Conservation (phyloP, 2,888 invertebrate species). For the Epirrhoe tristata region DNA sequence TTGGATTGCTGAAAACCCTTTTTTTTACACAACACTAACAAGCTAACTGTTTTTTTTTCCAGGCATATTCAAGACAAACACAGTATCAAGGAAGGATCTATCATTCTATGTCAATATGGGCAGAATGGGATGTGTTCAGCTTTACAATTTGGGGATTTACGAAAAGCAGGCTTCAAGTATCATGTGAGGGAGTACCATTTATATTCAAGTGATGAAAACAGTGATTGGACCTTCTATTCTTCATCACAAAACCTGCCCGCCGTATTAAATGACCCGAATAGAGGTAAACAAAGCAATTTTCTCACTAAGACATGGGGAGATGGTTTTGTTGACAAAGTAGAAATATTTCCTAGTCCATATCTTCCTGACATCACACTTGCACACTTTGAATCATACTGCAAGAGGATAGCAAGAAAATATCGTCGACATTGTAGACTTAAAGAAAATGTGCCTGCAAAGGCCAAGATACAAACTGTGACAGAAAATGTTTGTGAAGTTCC, state of each 20-base stretch:
- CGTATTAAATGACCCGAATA: slow-evolving; percentile 97
- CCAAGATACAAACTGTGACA: slow-evolving; percentile 72
- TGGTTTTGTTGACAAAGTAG: slow-evolving; percentile 93
- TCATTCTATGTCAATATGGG: slow-evolving; percentile 94
- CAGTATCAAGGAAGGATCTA: slow-evolving; percentile 93
- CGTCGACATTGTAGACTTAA: slow-evolving; percentile 86
- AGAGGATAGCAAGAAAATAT: slow-evolving; percentile 89
- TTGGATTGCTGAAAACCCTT: too few relatives aligned
- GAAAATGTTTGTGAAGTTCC: slow-evolving; percentile 90
- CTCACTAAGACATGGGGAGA: slow-evolving; percentile 99
- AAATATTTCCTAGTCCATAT: slow-evolving; percentile 91
- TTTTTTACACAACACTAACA: neutral
- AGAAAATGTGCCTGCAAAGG: slow-evolving; percentile 70
- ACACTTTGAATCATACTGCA: slow-evolving; percentile 95
- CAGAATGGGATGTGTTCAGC: slow-evolving; percentile 94
- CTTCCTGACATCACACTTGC: slow-evolving; percentile 92
- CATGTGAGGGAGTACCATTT: slow-evolving; percentile 91
- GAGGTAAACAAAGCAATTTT: slow-evolving; percentile 95
- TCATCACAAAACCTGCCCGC: slow-evolving; percentile 98
- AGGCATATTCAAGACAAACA: slow-evolving; percentile 93
- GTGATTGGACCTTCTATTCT: slow-evolving; percentile 94
- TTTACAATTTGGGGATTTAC: slow-evolving; percentile 95
- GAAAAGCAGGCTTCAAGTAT: slow-evolving; percentile 94
- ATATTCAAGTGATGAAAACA: slow-evolving; percentile 66
- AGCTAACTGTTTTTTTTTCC: slow-evolving; percentile 54